Base-by-base conservation (phyloP, 2,113 vertebrate genomes). In the Carassius carassius region DNA sequence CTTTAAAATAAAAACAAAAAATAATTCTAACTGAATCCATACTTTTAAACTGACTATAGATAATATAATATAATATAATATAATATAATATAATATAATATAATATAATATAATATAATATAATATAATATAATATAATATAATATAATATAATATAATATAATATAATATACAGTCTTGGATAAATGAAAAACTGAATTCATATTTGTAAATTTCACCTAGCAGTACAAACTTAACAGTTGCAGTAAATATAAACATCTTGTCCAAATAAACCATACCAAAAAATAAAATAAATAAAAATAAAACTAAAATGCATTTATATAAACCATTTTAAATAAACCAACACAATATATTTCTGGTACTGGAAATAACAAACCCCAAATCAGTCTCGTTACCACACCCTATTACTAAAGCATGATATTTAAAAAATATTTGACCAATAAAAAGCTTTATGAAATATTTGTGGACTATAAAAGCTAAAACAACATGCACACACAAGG, bases 401-500 rank as follows among this genome's bases (percentile, higher is more conserved):
- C 79, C 67, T 58, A 81, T 87, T 86, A 78, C 44, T 32, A 35
- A n/a, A n/a, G 32, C n/a, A 49, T 47, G 69, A 41, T 85, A 84
- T 47, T 76, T 84, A 88, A 89, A 88, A 86, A 82, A 86, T 85
- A 87, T 67, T 84, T 86, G 82, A 88, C 86, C 72, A 84, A 84
- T 67, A 44, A 58, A 32, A 9, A 32, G 49, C 9, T 19, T 35
- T 54, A 21, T 25, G 49, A 35, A 56, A 19, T 56, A 19, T 56
- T 35, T 29, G 47, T 54, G 49, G 11, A 35, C 16, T 77, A 51
- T 4, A 19, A 74, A 49, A 49, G 44, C 11, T 47, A 49, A 49
- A 72, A n/a, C 19, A n/a, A 37, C 35, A 21, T 3, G 35, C 25
- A 69, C 16, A 37, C 58, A 23, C 11, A 37, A 35, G 65, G 25